Evolutionary conservation across 2,113 vertebrate species (phyloP).

Genomic region (Loxodonta africana): DNA sequence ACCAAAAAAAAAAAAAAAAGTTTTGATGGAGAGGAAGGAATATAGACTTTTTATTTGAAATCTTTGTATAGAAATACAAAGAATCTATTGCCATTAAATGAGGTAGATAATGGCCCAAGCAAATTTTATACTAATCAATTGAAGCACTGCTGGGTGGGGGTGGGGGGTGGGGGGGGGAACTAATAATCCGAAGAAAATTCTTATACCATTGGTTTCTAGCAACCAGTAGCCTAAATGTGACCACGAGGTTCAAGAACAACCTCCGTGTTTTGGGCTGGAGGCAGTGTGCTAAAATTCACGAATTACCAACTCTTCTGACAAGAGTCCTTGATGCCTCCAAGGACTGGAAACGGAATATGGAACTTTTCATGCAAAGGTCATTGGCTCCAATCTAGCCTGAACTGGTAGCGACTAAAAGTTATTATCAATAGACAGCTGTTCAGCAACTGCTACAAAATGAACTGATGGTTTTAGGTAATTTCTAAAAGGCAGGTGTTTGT

Average conservation of each 20-base stretch:
- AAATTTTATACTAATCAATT: neutral
- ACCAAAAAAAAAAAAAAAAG: neutral
- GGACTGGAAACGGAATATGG: slow-evolving; percentile 62
- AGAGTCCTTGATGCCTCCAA: slow-evolving; percentile 6
- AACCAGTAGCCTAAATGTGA: neutral
- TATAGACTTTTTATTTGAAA: neutral
- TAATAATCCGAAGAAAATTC: neutral
- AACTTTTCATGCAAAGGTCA: slow-evolving; percentile 69
- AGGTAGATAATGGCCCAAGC: neutral
- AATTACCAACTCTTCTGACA: slow-evolving; percentile 59
- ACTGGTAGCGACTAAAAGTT: slow-evolving; percentile 72
- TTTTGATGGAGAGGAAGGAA: neutral
- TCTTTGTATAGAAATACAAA: neutral
- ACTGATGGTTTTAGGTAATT: slow-evolving; percentile 61
- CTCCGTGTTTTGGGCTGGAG: neutral
- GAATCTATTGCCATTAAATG: neutral
- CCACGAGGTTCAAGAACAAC: slow-evolving; percentile 32
- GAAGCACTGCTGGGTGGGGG: neutral
- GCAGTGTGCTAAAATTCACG: slow-evolving; percentile 65
- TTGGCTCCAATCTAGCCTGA: slow-evolving; percentile 52
- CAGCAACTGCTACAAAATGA: slow-evolving; percentile 59
- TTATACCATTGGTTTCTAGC: neutral
- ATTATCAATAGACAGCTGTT: slow-evolving; percentile 41
- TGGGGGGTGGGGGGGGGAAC: too few relatives aligned
- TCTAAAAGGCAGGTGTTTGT: slow-evolving; percentile 60